These are phyloP conservation scores for Clarias batrachus DNA, from an alignment of 2,113 vertebrate species.

Conservation along the genomic window DNA sequence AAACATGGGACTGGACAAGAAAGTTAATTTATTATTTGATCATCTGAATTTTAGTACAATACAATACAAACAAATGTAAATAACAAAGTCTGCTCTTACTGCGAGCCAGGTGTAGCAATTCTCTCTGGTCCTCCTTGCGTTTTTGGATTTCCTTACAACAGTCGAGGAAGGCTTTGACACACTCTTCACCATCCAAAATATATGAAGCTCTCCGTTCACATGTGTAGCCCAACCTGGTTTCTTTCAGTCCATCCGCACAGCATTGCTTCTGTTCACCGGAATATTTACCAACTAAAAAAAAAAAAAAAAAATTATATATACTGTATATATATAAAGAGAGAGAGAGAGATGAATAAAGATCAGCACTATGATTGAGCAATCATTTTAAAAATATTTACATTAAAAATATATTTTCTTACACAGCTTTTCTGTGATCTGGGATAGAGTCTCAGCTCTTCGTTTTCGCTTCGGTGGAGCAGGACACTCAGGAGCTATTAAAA, in stretches of 20 bases:
- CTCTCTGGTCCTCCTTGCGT: not conserved
- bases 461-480: constrained; percentile 42
- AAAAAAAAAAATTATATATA: too few species aligned
- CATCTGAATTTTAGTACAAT: too few species aligned
- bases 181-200: constrained; percentile 55
- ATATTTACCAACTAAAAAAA: constrained; percentile 63
- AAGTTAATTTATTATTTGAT: too few species aligned
- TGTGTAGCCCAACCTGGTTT: constrained; percentile 69
- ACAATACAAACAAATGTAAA: not conserved
- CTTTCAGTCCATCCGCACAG: constrained; percentile 74
- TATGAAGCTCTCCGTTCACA: constrained; percentile 65
- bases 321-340: too few species aligned
- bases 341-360: too few species aligned
- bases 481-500: constrained; percentile 54
- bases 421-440: constrained; percentile 52
- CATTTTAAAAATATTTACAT: too few species aligned
- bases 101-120: constrained; percentile 25
- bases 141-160: constrained; percentile 55
- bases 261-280: constrained; percentile 61
- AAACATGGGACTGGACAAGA: too few species aligned
- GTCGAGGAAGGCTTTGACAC: constrained; percentile 35
- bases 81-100: constrained; percentile 25
- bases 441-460: constrained; percentile 54
- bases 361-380: too few species aligned
- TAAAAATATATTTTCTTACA: constrained; percentile 31